Conservation (phyloP, 2,797 vertebrate genomes). For the Silurus lanzhouensis region DNA sequence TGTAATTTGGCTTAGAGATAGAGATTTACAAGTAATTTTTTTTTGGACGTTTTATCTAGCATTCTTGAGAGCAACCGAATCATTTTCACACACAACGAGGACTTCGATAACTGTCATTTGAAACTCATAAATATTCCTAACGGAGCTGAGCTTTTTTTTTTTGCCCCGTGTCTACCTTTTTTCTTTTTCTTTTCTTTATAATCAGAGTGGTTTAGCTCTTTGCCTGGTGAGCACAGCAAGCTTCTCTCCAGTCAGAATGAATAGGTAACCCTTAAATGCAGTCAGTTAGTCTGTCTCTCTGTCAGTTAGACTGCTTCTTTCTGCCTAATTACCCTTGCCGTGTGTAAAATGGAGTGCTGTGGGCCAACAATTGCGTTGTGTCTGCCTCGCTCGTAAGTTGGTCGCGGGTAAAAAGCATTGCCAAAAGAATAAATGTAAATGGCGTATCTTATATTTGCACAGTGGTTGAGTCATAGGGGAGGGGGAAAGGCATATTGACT, state of each 20-base stretch:
- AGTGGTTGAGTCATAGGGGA: slow-evolving; percentile 66
- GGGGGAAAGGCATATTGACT: slow-evolving; percentile 47
- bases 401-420: background rate
- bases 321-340: slow-evolving; percentile 77
- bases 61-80: background rate
- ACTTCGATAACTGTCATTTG: slow-evolving; percentile 38
- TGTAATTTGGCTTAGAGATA: slow-evolving; percentile 33
- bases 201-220: slow-evolving; percentile 73
- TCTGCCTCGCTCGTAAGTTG: background rate
- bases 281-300: slow-evolving; percentile 52
- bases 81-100: slow-evolving; percentile 25
- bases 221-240: slow-evolving; percentile 68
- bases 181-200: slow-evolving; percentile 57
- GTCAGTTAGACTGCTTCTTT: slow-evolving; percentile 69
- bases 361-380: slow-evolving; percentile 65
- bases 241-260: slow-evolving; percentile 76
- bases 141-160: slow-evolving; percentile 7
- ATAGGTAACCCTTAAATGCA: slow-evolving; percentile 71
- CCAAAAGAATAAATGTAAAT: slow-evolving; percentile 22
- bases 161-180: slow-evolving; percentile 12
- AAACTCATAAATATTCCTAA: slow-evolving; percentile 46
- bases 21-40: slow-evolving; percentile 25
- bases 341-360: slow-evolving; percentile 68
- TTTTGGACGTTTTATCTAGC: slow-evolving; percentile 24
- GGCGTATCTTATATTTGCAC: slow-evolving; percentile 66